Conservation (phyloP, 2,888 invertebrate species). For the Nephrocerus scutellatus region DNA sequence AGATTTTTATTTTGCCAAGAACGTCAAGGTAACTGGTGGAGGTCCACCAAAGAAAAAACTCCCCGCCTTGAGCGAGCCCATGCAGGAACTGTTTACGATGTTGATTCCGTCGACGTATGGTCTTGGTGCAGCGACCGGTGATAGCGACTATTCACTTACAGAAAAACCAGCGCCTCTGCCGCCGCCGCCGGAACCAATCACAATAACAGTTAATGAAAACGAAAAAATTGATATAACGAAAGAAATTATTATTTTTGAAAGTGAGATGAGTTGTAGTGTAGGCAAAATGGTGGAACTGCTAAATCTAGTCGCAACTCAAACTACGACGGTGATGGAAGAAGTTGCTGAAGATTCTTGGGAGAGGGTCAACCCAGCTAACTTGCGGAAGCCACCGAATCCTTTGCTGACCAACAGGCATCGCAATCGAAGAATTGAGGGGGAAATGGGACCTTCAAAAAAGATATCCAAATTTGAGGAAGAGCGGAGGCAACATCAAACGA, state of each 20-base stretch:
- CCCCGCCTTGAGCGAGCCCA: no score
- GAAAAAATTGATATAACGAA: no score
- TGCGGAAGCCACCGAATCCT: conserved; percentile 1
- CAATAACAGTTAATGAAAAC: no score
- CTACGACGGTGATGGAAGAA: not conserved
- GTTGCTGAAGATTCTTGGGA: not conserved
- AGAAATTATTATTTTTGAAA: not conserved
- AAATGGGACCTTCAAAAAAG: not conserved
- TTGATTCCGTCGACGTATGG: not conserved
- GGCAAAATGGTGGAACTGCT: not conserved
- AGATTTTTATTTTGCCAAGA: conserved; percentile 1
- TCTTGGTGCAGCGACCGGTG: no score
- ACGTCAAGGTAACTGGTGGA: not conserved
- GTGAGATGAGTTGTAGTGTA: not conserved
- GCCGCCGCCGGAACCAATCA: no score
- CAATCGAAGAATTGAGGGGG: not conserved
- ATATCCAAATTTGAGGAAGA: conserved; percentile 1
- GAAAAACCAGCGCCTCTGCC: no score
- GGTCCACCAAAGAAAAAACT: conserved; percentile 1
- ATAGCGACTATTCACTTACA: no score
- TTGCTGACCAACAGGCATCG: no score
- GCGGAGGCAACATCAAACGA: no score
- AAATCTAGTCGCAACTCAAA: not conserved
- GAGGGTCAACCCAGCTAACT: not conserved
- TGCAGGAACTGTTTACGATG: not conserved